Base-by-base conservation (phyloP, 2,888 invertebrate genomes). In the Neoaliturus tenellus region DNA sequence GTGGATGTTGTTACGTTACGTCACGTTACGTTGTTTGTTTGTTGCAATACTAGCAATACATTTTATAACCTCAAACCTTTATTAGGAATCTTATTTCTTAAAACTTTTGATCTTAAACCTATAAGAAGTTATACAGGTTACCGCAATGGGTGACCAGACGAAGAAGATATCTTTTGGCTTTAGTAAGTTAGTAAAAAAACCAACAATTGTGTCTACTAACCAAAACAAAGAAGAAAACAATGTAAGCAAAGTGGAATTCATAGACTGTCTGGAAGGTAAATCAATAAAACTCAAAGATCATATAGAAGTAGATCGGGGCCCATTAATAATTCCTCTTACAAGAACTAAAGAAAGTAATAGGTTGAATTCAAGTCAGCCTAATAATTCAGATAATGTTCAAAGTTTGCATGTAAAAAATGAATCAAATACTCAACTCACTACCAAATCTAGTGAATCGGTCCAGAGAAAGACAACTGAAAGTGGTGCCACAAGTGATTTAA, bases 141-240 rank as follows among this genome's bases (percentile, higher is more conserved):
- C 17, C 17, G 48, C n/a, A 48, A 86, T 86, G 86, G 67, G 67
- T 67, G 86, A 93, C 93, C 94, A 94, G 87, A 90, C 91, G 80
- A 96, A 96, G 87, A 96, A 96, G 90, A 94, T 97, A 89, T 96
- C 96, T 0, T 97, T 97, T 90, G 94, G 95, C 73, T 97, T 97
- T 91, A 93, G 92, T 88, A 96, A 96, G 92, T 92, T 93, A 0
- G 89, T 90, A 5, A 94, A 93, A 87, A 94, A 93, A 88, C 86
- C 92, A 6, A 90, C 89, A 83, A 87, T 93, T 12, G 87, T 92
- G 55, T 55, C 78, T 10, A 55, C 48, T 35, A 78, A 35, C 10
- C 88, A 87, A 75, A 87, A 89, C 86, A 86, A 88, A 41, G 87
- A 88, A n/a, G 90, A 90, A 75, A 91, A 92, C 82, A 93, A 93